phyloP scores from a whole-genome alignment of 2,888 invertebrate species.

The Chloromyia formosa region DNA sequence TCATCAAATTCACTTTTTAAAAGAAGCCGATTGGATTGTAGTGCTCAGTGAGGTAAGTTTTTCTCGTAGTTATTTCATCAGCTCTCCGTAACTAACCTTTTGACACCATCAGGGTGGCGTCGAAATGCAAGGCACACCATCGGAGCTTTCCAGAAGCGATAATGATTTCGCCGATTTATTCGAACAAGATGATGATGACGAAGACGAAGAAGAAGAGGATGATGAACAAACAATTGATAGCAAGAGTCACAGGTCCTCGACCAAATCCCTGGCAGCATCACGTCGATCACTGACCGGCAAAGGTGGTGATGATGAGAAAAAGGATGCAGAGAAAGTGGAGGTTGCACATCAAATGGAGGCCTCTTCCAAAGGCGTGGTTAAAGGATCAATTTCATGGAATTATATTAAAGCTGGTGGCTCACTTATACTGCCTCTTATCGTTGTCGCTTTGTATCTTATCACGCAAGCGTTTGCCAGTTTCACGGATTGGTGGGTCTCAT shows the following conservation, averaged over 20 bases:
- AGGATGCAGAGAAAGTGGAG: constrained; percentile 51
- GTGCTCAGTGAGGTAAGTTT: constrained; percentile 69
- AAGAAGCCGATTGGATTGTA: constrained; percentile 68
- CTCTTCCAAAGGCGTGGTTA: constrained; percentile 63
- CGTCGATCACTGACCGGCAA: constrained; percentile 49
- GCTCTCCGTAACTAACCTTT: not conserved
- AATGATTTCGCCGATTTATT: constrained; percentile 67
- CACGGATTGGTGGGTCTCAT: constrained; percentile 76
- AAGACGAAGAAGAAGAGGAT: constrained; percentile 45
- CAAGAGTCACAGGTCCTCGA: constrained; percentile 45
- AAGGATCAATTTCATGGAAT: constrained; percentile 61
- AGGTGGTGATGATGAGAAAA: constrained; percentile 58
- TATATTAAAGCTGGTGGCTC: constrained; percentile 68
- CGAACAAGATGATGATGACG: constrained; percentile 59
- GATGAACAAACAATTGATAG: not conserved
- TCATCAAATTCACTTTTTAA: constrained; percentile 77
- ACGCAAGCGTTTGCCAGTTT: constrained; percentile 70
- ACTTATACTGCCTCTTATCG: constrained; percentile 62
- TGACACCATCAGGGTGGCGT: constrained; percentile 65
- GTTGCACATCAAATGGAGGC: constrained; percentile 57
- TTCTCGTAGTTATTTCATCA: not conserved
- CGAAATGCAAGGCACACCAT: constrained; percentile 65
- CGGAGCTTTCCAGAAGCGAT: constrained; percentile 63
- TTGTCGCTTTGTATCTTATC: constrained; percentile 64
- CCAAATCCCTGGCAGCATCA: constrained; percentile 44